phyloP scores from a whole-genome alignment of 2,888 invertebrate species.

The Campoplex capitator region DNA sequence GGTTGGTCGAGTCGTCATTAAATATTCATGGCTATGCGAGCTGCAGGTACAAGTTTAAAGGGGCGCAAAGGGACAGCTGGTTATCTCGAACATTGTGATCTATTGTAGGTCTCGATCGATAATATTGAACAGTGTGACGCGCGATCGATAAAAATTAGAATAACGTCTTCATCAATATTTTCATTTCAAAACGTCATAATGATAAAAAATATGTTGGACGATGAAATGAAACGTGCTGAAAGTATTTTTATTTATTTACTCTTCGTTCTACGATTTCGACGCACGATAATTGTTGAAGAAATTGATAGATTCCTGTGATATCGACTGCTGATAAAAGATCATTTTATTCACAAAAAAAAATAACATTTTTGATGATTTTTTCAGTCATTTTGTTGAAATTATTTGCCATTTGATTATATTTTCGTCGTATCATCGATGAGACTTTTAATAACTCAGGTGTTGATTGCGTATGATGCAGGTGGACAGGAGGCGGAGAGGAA shows the following conservation, averaged over 20 bases:
- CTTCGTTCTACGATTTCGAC: not conserved
- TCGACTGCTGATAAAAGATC: not conserved
- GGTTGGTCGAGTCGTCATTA: constrained; percentile 52
- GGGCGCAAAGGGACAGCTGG: constrained; percentile 45
- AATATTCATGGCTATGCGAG: constrained; percentile 58
- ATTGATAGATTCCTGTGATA: not conserved
- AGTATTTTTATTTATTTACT: not conserved
- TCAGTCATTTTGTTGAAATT: not conserved
- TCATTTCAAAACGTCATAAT: not conserved
- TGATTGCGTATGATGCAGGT: constrained; percentile 71
- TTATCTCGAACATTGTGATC: constrained; percentile 26
- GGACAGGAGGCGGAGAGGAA: constrained; percentile 75
- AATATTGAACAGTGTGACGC: not conserved
- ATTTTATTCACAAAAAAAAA: not conserved
- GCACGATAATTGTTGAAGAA: not conserved
- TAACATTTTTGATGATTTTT: not conserved
- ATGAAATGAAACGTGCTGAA: not conserved
- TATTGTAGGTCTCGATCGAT: constrained; percentile 24
- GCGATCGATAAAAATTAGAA: not conserved
- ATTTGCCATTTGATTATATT: not conserved
- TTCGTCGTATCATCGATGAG: not conserved
- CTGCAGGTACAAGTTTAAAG: constrained; percentile 33
- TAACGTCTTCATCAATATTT: not conserved
- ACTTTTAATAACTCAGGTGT: not conserved
- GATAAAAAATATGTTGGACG: not conserved